Evolutionary conservation across 2,797 vertebrate genomes (phyloP).

Genomic region (Micropoecilia bifurca): DNA sequence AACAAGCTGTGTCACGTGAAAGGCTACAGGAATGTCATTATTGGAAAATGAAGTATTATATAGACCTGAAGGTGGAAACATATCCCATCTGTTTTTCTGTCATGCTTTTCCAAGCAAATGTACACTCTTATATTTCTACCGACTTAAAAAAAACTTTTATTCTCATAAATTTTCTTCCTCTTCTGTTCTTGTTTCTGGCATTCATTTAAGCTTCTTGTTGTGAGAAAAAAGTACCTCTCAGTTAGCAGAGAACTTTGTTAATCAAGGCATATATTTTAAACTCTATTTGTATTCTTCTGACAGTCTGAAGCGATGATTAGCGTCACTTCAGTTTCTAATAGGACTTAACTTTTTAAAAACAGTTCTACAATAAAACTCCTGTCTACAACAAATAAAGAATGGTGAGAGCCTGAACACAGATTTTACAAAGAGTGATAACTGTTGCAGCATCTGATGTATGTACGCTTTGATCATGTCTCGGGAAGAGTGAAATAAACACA

Average conservation of each 20-base stretch:
- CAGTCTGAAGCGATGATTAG: not conserved
- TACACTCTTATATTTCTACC: not conserved
- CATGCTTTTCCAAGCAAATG: not conserved
- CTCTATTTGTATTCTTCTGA: not conserved
- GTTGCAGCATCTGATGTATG: not conserved
- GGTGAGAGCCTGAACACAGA: not conserved
- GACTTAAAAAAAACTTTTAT: not conserved
- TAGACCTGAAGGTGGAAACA: not conserved
- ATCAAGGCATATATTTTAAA: conserved; percentile 1
- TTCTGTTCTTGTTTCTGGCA: not conserved
- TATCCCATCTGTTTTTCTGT: not conserved
- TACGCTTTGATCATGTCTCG: not conserved
- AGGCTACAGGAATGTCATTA: conserved; percentile 90
- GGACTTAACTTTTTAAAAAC: conserved; percentile 6
- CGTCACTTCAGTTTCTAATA: conserved; percentile 4
- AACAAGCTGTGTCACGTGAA: conserved; percentile 88
- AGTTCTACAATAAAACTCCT: conserved; percentile 10
- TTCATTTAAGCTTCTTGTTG: conserved; percentile 4
- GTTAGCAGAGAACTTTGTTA: conserved; percentile 17
- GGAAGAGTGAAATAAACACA: not conserved
- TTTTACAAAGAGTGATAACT: not conserved
- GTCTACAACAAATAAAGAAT: not conserved
- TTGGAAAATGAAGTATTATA: conserved; percentile 75
- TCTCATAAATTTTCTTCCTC: not conserved
- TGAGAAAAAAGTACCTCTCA: not conserved